These are phyloP conservation scores for Cygnus olor DNA, from an alignment of 2,797 vertebrate species.

Conservation along the genomic window DNA sequence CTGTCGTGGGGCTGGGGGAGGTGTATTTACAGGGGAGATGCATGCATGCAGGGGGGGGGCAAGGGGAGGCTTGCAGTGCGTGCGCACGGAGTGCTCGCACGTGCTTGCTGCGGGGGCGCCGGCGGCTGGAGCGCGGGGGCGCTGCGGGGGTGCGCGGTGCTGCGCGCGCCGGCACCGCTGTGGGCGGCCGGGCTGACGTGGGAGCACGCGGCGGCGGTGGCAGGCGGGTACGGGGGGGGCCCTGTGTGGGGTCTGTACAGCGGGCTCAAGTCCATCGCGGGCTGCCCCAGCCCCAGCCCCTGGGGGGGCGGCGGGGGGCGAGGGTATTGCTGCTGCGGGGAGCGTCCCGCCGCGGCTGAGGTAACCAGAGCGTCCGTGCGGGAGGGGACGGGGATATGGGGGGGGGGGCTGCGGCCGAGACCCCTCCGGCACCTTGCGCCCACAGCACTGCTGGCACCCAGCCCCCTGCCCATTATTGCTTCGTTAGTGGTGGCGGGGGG, in stretches of 20 bases:
- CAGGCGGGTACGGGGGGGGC: too few relatives aligned
- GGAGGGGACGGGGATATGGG: background rate
- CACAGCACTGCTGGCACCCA: slow-evolving; percentile 56
- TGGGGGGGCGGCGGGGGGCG: background rate
- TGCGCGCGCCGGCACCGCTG: background rate
- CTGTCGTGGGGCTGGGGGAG: background rate
- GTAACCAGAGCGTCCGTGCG: slow-evolving; percentile 30
- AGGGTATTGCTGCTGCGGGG: slow-evolving; percentile 35
- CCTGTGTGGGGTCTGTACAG: background rate
- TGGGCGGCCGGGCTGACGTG: background rate
- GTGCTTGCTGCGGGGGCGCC: background rate
- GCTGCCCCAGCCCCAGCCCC: background rate
- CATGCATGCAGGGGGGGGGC: background rate
- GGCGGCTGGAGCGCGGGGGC: background rate
- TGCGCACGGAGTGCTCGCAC: background rate
- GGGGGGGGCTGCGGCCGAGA: background rate
- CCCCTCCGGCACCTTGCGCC: background rate
- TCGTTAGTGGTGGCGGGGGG: slow-evolving; percentile 73
- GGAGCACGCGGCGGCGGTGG: background rate
- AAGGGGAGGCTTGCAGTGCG: background rate
- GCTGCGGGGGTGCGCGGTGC: background rate
- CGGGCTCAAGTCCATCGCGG: background rate
- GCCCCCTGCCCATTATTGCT: slow-evolving; percentile 68
- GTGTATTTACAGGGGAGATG: background rate
- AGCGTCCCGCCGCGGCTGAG: slow-evolving; percentile 33